Conservation (phyloP, 2,888 invertebrate genomes). For the Eupsilia transversa region DNA sequence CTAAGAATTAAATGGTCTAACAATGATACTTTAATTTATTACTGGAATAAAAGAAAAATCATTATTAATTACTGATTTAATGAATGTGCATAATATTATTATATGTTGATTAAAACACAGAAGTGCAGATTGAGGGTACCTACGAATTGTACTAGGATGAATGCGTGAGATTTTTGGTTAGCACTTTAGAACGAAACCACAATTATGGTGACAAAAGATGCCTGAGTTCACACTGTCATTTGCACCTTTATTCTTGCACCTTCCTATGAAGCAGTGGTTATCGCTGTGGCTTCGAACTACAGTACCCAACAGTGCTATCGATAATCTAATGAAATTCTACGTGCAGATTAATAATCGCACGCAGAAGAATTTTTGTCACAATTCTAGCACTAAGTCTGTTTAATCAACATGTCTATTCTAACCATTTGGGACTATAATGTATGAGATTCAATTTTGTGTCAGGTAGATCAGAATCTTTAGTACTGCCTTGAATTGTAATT, state of each 20-base stretch:
- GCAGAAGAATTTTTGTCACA: not conserved
- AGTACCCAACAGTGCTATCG: conserved; percentile 7
- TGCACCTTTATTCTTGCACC: not conserved
- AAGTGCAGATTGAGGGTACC: not conserved
- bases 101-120: conserved; percentile 10
- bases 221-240: not conserved
- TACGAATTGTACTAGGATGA: not conserved
- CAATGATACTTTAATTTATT: conserved; percentile 66
- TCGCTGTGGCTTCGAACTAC: not conserved
- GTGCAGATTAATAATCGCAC: conserved; percentile 21
- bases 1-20: conserved; percentile 5
- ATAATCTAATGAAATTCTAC: conserved; percentile 8
- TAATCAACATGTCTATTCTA: conserved; percentile 5
- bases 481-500: conserved; percentile 23
- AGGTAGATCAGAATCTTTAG: conserved; percentile 14
- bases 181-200: conserved; percentile 4
- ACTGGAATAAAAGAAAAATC: conserved; percentile 65
- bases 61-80: conserved; percentile 30
- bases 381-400: conserved; percentile 12
- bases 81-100: conserved; percentile 9
- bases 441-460: conserved; percentile 47
- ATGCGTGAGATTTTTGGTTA: conserved; percentile 15
- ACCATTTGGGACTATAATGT: conserved; percentile 20
- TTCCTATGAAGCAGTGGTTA: not conserved
- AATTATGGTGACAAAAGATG: not conserved